Conservation (phyloP, 2,888 invertebrate species). For the Lapara coniferarum region DNA sequence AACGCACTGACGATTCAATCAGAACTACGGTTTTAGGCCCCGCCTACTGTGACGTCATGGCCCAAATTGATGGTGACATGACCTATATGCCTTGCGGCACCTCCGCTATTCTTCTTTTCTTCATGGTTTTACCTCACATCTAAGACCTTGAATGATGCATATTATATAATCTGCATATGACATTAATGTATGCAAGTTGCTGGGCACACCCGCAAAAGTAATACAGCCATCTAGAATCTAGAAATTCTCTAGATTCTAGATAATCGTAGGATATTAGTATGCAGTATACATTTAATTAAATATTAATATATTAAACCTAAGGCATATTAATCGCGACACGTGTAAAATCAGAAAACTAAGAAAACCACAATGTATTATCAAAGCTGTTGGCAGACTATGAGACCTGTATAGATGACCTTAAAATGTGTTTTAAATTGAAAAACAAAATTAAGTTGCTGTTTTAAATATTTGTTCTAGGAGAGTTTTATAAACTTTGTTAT, state of each 20-base stretch:
- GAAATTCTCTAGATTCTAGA: too few relatives aligned
- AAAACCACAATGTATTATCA: background rate
- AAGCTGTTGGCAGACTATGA: too few relatives aligned
- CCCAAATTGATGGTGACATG: too few relatives aligned
- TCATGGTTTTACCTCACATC: background rate
- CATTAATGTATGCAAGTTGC: background rate
- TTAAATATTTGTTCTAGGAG: background rate
- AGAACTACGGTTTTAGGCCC: too few relatives aligned
- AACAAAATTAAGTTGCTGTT: background rate
- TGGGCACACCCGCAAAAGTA: background rate
- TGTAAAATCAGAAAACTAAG: background rate
- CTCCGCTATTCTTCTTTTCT: too few relatives aligned
- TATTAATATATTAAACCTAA: background rate
- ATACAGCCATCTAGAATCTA: background rate
- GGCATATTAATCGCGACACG: slow-evolving; percentile 9
- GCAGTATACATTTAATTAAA: background rate
- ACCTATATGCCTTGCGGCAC: too few relatives aligned
- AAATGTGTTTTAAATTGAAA: background rate
- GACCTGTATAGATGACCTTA: background rate
- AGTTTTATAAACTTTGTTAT: background rate
- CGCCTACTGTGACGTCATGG: too few relatives aligned
- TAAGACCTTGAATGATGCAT: slow-evolving; percentile 17
- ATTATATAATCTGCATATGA: slow-evolving; percentile 1
- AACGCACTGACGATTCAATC: too few relatives aligned
- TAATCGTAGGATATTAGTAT: slow-evolving; percentile 7